Conservation (phyloP, 2,113 vertebrate genomes). For the Procavia capensis region DNA sequence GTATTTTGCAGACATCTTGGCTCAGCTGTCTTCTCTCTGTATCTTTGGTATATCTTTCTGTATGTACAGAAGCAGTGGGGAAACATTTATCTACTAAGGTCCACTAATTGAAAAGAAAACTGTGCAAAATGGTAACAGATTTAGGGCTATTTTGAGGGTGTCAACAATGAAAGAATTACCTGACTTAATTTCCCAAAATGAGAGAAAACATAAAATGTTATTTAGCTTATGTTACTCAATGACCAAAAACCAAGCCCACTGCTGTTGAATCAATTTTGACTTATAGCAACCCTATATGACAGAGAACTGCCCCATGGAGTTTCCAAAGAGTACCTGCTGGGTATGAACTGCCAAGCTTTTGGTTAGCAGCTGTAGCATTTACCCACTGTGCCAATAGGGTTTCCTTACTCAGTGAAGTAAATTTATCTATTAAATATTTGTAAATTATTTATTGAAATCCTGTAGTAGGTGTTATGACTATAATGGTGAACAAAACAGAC, state of each 20-base stretch:
- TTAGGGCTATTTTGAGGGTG: background rate
- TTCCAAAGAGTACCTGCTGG: too few species aligned
- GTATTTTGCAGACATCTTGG: background rate
- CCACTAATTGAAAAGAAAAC: background rate
- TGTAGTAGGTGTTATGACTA: background rate
- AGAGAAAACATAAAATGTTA: background rate
- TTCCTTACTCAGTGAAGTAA: too few species aligned
- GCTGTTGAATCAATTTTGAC: too few species aligned
- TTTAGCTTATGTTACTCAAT: background rate
- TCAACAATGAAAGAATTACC: background rate
- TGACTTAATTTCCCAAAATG: constrained; percentile 49
- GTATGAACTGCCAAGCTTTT: too few species aligned
- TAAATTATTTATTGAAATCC: background rate
- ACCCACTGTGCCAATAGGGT: too few species aligned
- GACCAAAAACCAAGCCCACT: too few species aligned
- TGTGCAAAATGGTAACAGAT: background rate
- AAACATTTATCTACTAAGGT: background rate
- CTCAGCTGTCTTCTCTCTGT: background rate
- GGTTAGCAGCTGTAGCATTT: too few species aligned
- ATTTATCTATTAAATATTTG: background rate
- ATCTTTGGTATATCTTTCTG: background rate
- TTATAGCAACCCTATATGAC: too few species aligned
- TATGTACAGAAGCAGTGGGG: background rate
- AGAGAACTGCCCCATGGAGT: too few species aligned
- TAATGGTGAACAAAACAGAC: background rate